Conservation (phyloP, 2,113 vertebrate genomes). For the Rhynchomys soricoides region DNA sequence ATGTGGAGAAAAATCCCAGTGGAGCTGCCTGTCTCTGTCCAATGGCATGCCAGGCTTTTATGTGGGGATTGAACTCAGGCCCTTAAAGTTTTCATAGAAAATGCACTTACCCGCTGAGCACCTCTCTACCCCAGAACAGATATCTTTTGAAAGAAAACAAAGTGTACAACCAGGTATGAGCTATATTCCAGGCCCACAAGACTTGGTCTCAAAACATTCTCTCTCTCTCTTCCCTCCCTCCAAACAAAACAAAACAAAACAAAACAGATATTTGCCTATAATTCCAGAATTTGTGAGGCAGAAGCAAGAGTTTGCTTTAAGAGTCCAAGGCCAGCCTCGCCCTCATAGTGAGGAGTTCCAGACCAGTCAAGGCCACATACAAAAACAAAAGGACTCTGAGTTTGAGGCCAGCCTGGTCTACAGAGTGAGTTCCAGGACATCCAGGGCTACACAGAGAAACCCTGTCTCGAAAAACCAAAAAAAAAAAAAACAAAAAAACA, state of each 20-base stretch:
- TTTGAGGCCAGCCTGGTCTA: no score
- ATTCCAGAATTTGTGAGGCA: not conserved
- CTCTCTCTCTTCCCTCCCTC: no score
- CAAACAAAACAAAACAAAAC: not conserved
- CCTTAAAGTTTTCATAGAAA: not conserved
- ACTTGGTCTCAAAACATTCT: not conserved
- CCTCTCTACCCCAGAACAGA: not conserved
- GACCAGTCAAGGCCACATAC: not conserved
- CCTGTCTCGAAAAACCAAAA: no score
- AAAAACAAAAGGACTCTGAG: not conserved
- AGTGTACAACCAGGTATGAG: not conserved
- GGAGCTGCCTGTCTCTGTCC: not conserved
- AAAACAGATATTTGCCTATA: not conserved
- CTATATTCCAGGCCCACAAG: not conserved
- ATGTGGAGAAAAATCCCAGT: not conserved
- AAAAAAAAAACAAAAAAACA: no score
- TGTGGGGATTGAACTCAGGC: not conserved
- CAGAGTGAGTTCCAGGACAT: no score
- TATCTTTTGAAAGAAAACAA: not conserved
- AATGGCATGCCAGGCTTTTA: not conserved
- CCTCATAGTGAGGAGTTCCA: not conserved
- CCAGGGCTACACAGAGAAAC: no score
- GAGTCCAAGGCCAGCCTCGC: not conserved
- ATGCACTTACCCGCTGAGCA: not conserved
- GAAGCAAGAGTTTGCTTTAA: not conserved